A percentile compares a stretch with the other conserved stretches of the same genome.
Conservation (phyloP, 2,113 vertebrate genomes). For the Ciconia boyciana region DNA sequence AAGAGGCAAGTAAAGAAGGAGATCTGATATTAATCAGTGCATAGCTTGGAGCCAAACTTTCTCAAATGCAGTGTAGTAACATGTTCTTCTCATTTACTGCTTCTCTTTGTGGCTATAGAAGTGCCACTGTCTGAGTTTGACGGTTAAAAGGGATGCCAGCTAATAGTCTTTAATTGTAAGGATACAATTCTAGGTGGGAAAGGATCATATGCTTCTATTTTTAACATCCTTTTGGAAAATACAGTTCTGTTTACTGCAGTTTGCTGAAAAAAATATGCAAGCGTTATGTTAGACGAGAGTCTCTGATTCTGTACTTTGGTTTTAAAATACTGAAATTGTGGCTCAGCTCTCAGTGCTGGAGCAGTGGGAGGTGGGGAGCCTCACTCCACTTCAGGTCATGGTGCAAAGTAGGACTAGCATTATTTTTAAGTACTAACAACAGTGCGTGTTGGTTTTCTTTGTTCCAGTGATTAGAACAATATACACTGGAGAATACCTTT, state of each 20-base stretch:
- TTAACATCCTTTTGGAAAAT: slow-evolving; percentile 45
- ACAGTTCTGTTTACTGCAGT: slow-evolving; percentile 8
- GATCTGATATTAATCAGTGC: slow-evolving; percentile 91
- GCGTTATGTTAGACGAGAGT: neutral
- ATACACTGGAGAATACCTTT: neutral
- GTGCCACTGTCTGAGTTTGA: slow-evolving; percentile 78
- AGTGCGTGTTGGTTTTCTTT: neutral
- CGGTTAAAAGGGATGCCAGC: slow-evolving; percentile 70
- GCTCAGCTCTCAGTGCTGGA: slow-evolving; percentile 49
- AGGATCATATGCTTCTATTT: slow-evolving; percentile 47
- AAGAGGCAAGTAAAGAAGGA: slow-evolving; percentile 82
- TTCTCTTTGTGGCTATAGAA: slow-evolving; percentile 74
- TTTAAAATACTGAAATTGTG: slow-evolving; percentile 31
- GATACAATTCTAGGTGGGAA: slow-evolving; percentile 52
- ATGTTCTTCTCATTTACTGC: slow-evolving; percentile 86
- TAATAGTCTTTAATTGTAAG: slow-evolving; percentile 66
- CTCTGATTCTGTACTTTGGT: slow-evolving; percentile 24
- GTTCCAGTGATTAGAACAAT: neutral
- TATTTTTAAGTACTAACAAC: slow-evolving; percentile 1
- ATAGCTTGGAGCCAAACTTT: slow-evolving; percentile 90
- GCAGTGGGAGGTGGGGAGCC: slow-evolving; percentile 33
- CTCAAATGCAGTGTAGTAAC: slow-evolving; percentile 86
- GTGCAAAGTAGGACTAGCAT: neutral
- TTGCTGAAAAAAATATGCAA: slow-evolving; percentile 44
- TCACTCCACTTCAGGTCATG: slow-evolving; percentile 28